Percentiles rank a stretch among this genome's conserved stretches.
Conservation (phyloP, 2,113 vertebrate genomes). For the Paradoxurus hermaphroditus region DNA sequence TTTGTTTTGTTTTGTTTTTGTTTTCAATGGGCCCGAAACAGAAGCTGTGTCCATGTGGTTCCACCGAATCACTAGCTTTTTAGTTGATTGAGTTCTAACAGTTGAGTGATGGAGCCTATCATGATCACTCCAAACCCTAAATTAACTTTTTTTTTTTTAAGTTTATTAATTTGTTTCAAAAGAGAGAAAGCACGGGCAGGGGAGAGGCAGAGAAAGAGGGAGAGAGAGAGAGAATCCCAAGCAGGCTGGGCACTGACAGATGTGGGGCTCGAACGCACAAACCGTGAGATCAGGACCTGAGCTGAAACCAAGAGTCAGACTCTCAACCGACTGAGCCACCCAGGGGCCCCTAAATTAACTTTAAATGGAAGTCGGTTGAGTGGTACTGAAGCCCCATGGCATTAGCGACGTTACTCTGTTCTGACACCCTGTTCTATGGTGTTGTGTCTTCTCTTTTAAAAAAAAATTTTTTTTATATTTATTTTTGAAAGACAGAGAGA, state of each 20-base stretch:
- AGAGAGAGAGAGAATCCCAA: too few relatives aligned
- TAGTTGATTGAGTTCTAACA: constrained; percentile 15
- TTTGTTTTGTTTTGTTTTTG: too few relatives aligned
- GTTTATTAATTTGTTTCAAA: too few relatives aligned
- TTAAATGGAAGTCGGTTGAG: constrained; percentile 25
- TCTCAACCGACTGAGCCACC: too few relatives aligned
- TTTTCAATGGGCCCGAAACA: neutral
- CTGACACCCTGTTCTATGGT: neutral
- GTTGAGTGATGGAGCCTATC: constrained; percentile 15
- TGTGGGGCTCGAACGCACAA: too few relatives aligned
- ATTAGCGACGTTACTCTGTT: neutral
- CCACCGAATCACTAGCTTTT: constrained; percentile 27
- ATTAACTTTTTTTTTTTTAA: neutral
- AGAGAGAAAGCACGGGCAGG: too few relatives aligned
- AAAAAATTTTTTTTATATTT: too few relatives aligned
- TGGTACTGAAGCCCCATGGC: neutral
- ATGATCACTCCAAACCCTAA: constrained; percentile 6
- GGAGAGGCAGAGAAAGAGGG: too few relatives aligned
- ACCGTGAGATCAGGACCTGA: too few relatives aligned
- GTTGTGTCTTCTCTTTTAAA: constrained; percentile 17
- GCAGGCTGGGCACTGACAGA: too few relatives aligned
- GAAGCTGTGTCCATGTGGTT: neutral
- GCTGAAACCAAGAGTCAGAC: too few relatives aligned
- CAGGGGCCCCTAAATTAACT: neutral
- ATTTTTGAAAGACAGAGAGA: too few relatives aligned